Percentiles rank a stretch among this genome's conserved stretches.
phyloP scores from a whole-genome alignment of 2,797 vertebrate species.

The Hafferia zeledoni region DNA sequence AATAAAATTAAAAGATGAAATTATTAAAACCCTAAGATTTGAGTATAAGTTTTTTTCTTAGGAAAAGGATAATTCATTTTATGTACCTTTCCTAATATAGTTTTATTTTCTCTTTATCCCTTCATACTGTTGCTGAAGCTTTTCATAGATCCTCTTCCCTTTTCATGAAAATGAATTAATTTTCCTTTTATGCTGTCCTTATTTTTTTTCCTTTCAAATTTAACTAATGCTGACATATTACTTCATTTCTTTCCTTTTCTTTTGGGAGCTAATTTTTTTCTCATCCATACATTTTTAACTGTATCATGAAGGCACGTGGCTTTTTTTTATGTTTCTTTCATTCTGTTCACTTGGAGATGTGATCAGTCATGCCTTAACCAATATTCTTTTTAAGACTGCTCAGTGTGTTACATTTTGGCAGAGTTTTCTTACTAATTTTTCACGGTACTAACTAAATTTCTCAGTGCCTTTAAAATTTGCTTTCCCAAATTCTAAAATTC shows the following conservation, averaged over 20 bases:
- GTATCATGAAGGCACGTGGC: neutral
- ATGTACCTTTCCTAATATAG: neutral
- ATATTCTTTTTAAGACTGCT: neutral
- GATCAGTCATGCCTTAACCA: conserved; percentile 36
- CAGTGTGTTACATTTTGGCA: neutral
- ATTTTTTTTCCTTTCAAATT: neutral
- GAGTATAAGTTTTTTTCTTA: neutral
- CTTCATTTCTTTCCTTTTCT: neutral
- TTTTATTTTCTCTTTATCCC: neutral
- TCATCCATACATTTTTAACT: conserved; percentile 4
- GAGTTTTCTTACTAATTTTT: neutral
- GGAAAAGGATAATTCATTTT: neutral
- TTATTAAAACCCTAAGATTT: neutral
- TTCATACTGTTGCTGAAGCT: neutral
- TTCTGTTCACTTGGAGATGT: conserved; percentile 16
- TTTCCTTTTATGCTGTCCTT: neutral
- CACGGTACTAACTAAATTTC: neutral
- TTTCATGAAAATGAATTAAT: neutral
- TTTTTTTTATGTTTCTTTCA: conserved; percentile 25
- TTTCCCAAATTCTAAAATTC: neutral
- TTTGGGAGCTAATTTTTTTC: neutral
- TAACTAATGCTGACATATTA: neutral
- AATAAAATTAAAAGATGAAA: neutral
- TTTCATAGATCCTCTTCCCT: neutral
- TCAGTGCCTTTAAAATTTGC: neutral